These are phyloP conservation scores for Oxyruncus cristatus DNA, from an alignment of 2,113 vertebrate species.

Conservation along the genomic window DNA sequence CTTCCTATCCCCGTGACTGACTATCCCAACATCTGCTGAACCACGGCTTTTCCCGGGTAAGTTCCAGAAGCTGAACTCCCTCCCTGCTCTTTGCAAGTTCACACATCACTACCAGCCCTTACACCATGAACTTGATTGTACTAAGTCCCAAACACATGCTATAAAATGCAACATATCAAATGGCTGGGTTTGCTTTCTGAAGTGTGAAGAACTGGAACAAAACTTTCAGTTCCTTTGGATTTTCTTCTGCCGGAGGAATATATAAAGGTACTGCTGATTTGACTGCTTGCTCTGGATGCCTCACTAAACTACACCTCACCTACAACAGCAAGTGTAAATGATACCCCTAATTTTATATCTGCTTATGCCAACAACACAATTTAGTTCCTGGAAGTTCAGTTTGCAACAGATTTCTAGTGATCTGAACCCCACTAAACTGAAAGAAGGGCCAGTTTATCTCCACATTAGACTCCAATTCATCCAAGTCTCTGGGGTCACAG, in stretches of 20 bases:
- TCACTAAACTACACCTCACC: neutral
- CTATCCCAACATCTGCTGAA: neutral
- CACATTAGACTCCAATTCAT: neutral
- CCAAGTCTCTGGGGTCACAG: neutral
- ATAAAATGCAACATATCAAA: neutral
- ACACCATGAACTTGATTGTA: neutral
- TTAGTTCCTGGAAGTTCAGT: neutral
- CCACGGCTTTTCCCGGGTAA: neutral
- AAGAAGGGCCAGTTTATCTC: neutral
- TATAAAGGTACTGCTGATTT: neutral
- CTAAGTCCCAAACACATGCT: neutral
- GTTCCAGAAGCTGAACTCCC: neutral
- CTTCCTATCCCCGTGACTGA: neutral
- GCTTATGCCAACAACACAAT: neutral
- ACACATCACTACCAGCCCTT: rapidly evolving
- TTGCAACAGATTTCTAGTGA: neutral
- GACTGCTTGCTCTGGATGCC: neutral
- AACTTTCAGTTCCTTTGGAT: neutral
- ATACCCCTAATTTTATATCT: neutral
- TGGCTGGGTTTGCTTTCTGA: neutral
- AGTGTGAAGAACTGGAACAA: neutral
- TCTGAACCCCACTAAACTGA: neutral
- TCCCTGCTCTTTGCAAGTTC: neutral
- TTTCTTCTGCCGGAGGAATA: neutral
- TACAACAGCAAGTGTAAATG: neutral